Conservation (phyloP, 2,113 vertebrate species). For the Pachyramphus minor region DNA sequence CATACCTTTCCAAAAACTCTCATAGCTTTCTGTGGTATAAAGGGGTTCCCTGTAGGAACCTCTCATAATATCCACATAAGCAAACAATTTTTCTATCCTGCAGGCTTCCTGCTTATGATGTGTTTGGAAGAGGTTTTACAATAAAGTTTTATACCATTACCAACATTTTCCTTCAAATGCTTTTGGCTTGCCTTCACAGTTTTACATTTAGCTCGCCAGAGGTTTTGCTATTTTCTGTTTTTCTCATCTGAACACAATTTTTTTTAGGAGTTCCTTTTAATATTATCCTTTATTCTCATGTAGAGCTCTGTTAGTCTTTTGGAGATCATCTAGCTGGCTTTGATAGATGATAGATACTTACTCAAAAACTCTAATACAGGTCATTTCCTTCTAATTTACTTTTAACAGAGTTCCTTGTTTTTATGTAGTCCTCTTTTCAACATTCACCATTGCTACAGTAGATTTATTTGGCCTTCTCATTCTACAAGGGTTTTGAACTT, state of each 20-base stretch:
- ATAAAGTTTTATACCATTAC: not conserved
- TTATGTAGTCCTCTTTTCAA: not conserved
- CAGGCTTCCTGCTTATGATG: conserved; percentile 7
- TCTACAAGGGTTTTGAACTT: not conserved
- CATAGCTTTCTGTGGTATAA: not conserved
- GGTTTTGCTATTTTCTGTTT: conserved; percentile 37
- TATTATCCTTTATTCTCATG: not conserved
- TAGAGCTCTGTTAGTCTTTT: not conserved
- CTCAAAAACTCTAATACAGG: not conserved
- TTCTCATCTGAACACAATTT: not conserved
- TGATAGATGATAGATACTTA: not conserved
- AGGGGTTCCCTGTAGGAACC: not conserved
- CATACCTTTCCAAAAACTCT: not conserved
- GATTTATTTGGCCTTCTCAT: not conserved
- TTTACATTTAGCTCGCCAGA: conserved; percentile 5
- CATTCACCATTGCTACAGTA: not conserved
- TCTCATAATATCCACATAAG: not conserved
- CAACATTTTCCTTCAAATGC: conserved; percentile 16
- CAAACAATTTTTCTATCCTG: not conserved
- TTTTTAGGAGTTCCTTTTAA: not conserved
- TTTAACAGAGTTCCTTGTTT: not conserved
- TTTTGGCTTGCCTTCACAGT: not conserved
- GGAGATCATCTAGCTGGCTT: not conserved
- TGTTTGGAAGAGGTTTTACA: conserved; percentile 25
- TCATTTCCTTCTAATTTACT: not conserved